These are phyloP conservation scores for Dinothrombium tinctorium DNA, from an alignment of 1,140 invertebrate species.

Conservation along the genomic window DNA sequence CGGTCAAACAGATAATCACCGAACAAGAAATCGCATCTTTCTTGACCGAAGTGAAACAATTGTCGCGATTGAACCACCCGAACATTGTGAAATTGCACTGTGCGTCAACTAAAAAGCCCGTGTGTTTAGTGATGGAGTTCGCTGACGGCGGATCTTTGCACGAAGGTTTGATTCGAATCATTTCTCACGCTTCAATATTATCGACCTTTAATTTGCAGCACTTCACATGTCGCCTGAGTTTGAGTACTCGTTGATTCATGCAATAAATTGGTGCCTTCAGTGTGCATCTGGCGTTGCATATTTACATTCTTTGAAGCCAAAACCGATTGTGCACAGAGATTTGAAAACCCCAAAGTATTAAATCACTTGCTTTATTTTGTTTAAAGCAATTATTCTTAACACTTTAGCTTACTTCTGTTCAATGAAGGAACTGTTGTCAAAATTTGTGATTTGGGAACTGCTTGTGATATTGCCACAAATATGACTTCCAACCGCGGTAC, in stretches of 20 bases:
- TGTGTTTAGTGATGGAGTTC: constrained; percentile 92
- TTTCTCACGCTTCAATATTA: neutral
- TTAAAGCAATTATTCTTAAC: neutral
- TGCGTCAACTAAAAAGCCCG: constrained; percentile 39
- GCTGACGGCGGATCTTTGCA: constrained; percentile 91
- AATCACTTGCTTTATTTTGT: constrained; percentile 2
- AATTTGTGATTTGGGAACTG: constrained; percentile 77
- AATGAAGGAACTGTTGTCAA: constrained; percentile 66
- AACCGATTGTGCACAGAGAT: constrained; percentile 80
- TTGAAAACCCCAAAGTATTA: constrained; percentile 65
- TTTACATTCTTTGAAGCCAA: constrained; percentile 80
- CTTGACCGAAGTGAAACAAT: constrained; percentile 28
- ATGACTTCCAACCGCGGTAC: constrained; percentile 86
- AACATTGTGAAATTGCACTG: constrained; percentile 91
- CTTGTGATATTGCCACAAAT: constrained; percentile 70
- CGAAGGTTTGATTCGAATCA: constrained; percentile 33
- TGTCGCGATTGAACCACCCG: constrained; percentile 67
- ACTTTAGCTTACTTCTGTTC: constrained; percentile 45
- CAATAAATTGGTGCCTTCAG: constrained; percentile 80
- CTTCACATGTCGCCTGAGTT: constrained; percentile 55
- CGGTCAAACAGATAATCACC: constrained; percentile 74
- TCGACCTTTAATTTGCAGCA: constrained; percentile 29
- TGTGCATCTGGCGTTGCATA: constrained; percentile 82
- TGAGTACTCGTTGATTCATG: constrained; percentile 64
- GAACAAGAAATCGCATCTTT: constrained; percentile 38